Evolutionary conservation across 2,113 vertebrate genomes (phyloP), one percentile per base, ranked within the genome.

Genomic region (Ahaetulla prasina): DNA sequence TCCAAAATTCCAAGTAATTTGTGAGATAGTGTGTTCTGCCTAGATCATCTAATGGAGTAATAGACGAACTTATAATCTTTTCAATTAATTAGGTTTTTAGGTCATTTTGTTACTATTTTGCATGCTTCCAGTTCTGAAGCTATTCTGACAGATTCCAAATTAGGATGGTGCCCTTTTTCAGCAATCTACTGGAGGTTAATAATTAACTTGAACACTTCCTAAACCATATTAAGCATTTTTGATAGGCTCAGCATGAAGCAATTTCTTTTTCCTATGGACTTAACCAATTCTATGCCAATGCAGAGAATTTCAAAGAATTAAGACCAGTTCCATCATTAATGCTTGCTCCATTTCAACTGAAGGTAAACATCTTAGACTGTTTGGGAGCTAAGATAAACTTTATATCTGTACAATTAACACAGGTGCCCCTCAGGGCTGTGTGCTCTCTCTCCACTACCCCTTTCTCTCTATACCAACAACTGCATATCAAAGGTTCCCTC

Each of bases 181-280:
- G 85, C 90, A 91, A 52, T 90, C 84, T 93, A 50, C 85, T 90
- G 57, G 85, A 90, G 85, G 89, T 93, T 93, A 74, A 90, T 87
- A 93, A 93, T 93, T 93, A 90, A 93, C 49, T 87, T 57, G 55
- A 90, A 57, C 27, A 54, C 35, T 27, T 87, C 35, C 55, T 90
- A 63, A 92, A 90, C 88, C n/a, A 63, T 22, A 92, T 92, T 92
- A 90, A 92, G 84, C 30, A 85, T 74, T 90, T 93, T 35, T 53
- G 55, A 93, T 90, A 60, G 55, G 85, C 74, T 68, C 57, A 63
- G 55, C 35, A 54, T 90, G 89, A 68, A 90, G 52, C 5, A 54
- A 91, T 88, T 74, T 88, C 22, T 88, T 88, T 88, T 25, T 49
- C 57, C 63, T 47, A 55, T 39, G 60, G 43, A n/a, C 18, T 91